Evolutionary conservation across 2,888 invertebrate species (phyloP).

Genomic region (Drosophila mimica): DNA sequence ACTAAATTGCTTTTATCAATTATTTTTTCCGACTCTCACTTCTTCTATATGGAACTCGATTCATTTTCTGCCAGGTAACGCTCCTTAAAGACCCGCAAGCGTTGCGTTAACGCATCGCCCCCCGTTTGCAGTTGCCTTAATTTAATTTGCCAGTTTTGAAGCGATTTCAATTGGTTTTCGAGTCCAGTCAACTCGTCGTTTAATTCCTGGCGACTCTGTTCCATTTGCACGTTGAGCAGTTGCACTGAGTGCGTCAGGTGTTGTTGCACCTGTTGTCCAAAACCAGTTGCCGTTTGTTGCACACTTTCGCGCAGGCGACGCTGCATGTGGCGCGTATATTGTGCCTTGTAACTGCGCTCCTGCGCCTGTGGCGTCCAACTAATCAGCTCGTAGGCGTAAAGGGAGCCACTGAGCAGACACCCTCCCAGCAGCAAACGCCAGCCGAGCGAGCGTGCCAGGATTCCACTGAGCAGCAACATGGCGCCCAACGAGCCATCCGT

Average conservation of each 20-base stretch:
- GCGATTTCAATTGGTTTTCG: slow-evolving; percentile 14
- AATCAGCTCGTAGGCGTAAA: slow-evolving; percentile 97
- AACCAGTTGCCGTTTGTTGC: slow-evolving; percentile 96
- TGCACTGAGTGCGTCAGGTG: slow-evolving; percentile 41
- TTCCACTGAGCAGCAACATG: slow-evolving; percentile 91
- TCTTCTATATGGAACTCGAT: neutral
- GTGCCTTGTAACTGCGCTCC: slow-evolving; percentile 96
- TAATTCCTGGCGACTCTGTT: slow-evolving; percentile 17
- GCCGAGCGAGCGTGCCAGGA: slow-evolving; percentile 97
- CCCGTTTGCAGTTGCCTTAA: slow-evolving; percentile 27
- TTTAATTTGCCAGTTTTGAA: slow-evolving; percentile 20
- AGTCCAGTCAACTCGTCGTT: slow-evolving; percentile 14
- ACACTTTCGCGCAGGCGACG: slow-evolving; percentile 95
- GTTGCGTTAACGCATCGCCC: slow-evolving; percentile 23
- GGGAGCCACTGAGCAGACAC: slow-evolving; percentile 92
- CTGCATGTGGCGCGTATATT: slow-evolving; percentile 96
- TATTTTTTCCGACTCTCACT: neutral
- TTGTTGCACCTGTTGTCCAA: slow-evolving; percentile 88
- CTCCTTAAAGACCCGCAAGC: slow-evolving; percentile 43
- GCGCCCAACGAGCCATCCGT: slow-evolving; percentile 97
- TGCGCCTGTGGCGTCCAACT: slow-evolving; percentile 99
- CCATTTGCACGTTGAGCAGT: slow-evolving; percentile 6
- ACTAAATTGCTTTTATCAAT: neutral
- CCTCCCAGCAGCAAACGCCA: slow-evolving; percentile 96
- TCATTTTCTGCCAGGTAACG: slow-evolving; percentile 30